phyloP scores from a whole-genome alignment of 2,113 vertebrate genomes.

The Esox niger region DNA sequence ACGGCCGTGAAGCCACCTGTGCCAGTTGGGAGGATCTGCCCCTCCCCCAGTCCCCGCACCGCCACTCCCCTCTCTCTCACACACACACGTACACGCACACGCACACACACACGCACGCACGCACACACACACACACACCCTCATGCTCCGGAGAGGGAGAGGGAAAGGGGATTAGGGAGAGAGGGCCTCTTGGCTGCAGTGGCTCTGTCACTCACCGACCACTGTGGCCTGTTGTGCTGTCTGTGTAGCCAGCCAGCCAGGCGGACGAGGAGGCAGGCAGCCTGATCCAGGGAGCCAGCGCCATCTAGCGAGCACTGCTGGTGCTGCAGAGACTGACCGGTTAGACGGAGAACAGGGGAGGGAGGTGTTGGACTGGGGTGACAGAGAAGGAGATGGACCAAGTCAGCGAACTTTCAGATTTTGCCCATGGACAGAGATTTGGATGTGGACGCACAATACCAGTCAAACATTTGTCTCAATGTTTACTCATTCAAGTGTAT shows the following conservation, averaged over 20 bases:
- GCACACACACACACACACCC: constrained; percentile 34
- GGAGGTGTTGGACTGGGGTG: background rate
- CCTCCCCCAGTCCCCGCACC: too few species aligned
- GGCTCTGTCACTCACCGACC: constrained; percentile 3
- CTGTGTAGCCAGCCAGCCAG: background rate
- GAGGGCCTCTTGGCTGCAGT: background rate
- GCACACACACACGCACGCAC: constrained; percentile 15
- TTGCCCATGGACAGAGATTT: too few species aligned
- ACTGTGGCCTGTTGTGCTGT: background rate
- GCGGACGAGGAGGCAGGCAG: constrained; percentile 13
- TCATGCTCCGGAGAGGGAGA: constrained; percentile 3
- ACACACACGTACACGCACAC: constrained; percentile 19
- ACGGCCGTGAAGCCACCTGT: constrained; percentile 51
- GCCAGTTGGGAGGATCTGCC: constrained; percentile 14
- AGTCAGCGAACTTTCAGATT: too few species aligned
- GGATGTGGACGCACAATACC: too few species aligned
- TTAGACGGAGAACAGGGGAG: background rate
- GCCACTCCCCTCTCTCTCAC: too few species aligned
- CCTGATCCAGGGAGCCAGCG: constrained; percentile 65
- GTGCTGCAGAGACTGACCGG: constrained; percentile 46
- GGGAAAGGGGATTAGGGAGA: constrained; percentile 4
- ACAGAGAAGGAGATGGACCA: background rate
- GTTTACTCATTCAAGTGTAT: too few species aligned
- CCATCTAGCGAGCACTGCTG: constrained; percentile 63
- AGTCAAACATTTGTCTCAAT: too few species aligned